Base-by-base conservation (phyloP, 1,140 invertebrate genomes). In the Triops longicaudatus region DNA sequence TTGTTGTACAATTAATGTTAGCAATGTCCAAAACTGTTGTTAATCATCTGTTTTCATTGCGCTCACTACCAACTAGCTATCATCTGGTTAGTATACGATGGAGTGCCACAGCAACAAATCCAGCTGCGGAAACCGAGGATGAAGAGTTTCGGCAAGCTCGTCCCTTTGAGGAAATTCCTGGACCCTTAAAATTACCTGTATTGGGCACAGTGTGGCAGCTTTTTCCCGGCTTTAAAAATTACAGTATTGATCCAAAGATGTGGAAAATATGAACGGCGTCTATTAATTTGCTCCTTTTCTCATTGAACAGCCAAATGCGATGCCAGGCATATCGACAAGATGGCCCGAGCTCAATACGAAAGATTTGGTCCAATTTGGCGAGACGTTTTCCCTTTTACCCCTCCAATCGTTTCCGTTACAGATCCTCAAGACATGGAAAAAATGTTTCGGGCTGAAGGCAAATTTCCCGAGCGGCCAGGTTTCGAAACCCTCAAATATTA, bases 331-430 rank as follows among this genome's bases (percentile, higher is more conserved):
- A 17, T 63, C 14, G 50, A 63, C 50, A 63, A 63, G 50, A 63
- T 63, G 50, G 50, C 50, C 50, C 50, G 50, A 73, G 50, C 41
- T 3, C 37, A 72, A 26, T 86, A 89, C 71, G 82, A 87, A 73
- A 83, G 90, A 79, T 93, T 90, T 76, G 90, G 91, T 1, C 88
- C 89, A 76, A 89, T 92, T 22, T 92, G 91, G 6, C 91, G 90
- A 84, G 88, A 88, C 6, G 90, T 90, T 26, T 83, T 93, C 1
- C 87, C 93, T 74, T 91, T 91, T 2, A 89, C 92, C 82, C 91
- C 91, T 1, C 91, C 93, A 84, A 86, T 93, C 81, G 87, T 93
- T 27, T 93, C 93, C 81, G 86, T 93, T 11, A 92, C 91, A 83
- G 88, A 91, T 81, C 90, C 91, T 0, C 88, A 92, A 77, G 91